Base-by-base conservation (phyloP, 2,113 vertebrate genomes). In the Amazona guildingii region DNA sequence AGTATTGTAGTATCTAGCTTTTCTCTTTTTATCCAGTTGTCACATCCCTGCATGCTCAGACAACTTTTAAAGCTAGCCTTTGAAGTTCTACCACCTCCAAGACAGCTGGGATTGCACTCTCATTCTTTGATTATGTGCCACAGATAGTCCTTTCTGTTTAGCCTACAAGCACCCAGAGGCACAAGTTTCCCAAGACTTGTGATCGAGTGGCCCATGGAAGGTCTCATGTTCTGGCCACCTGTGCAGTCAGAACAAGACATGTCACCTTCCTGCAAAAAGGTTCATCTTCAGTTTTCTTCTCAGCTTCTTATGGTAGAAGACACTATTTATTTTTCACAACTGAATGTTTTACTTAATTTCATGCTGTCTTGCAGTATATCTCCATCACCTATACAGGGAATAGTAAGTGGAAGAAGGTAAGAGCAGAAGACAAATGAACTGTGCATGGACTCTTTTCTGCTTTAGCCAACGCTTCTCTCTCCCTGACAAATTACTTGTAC, bases 221-320 rank as follows among this genome's bases (percentile, higher is more conserved):
- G 17, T 66, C 63, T 79, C 0, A 0, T 0, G 3, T 74, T 70
- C 49, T 41, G 29, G 70, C 17, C 3, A 10, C 52, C 59, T 28
- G 7, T 6, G 17, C 2, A 0, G 21, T 20, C 57, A 59, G 33
- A 87, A 86, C 21, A 77, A 59, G 88, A 55, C 35, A 72, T 51
- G 86, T 59, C 69, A 86, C 16, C 11, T 54, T 57, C 12, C 37
- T 17, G 11, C 21, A 29, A 20, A 66, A 86, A 86, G 4, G 15
- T 18, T 35, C 18, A 49, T 73, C 46, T 49, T 86, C 43, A 39
- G 24, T 77, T 66, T 92, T 89, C n/a, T 69, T 68, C 37, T 69
- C 37, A 14, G 21, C 17, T 81, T 91, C 66, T 82, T 64, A 14
- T 11, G 19, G 33, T 29, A 85, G 17, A 23, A 68, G 49, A 33